Conservation (phyloP, 2,113 vertebrate species). For the Pygoscelis adeliae region DNA sequence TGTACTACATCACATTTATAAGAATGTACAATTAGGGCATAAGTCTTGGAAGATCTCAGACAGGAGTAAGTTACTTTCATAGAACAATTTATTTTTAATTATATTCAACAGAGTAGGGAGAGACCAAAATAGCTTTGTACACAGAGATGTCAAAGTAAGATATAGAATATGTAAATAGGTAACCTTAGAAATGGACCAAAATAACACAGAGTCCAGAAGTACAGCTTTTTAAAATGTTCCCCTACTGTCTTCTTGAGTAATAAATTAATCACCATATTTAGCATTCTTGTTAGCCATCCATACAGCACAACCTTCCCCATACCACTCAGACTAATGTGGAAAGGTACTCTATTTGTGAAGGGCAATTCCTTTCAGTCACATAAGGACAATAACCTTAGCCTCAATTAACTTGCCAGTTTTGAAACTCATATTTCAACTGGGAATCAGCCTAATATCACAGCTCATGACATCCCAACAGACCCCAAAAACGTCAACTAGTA, state of each 20-base stretch:
- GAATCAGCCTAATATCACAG: neutral
- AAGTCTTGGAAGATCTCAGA: neutral
- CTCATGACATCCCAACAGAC: neutral
- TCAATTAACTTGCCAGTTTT: neutral
- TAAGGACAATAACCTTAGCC: neutral
- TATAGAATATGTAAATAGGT: neutral
- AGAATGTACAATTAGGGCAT: neutral
- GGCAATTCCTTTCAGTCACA: neutral
- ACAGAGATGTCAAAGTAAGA: neutral
- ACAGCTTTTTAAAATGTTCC: neutral
- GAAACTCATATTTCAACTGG: neutral
- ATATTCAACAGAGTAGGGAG: neutral
- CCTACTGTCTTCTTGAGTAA: neutral
- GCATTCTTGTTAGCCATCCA: neutral
- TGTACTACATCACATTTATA: neutral
- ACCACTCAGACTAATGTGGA: neutral
- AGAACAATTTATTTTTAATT: neutral
- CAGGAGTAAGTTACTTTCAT: neutral
- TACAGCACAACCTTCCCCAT: neutral
- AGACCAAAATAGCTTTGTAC: neutral
- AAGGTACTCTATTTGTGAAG: neutral
- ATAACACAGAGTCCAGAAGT: neutral
- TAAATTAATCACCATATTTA: neutral
- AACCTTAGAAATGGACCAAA: neutral
- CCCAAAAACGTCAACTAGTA: fast-evolving